Evolutionary conservation across 2,113 vertebrate genomes (phyloP).

Genomic region (Lagopus muta): DNA sequence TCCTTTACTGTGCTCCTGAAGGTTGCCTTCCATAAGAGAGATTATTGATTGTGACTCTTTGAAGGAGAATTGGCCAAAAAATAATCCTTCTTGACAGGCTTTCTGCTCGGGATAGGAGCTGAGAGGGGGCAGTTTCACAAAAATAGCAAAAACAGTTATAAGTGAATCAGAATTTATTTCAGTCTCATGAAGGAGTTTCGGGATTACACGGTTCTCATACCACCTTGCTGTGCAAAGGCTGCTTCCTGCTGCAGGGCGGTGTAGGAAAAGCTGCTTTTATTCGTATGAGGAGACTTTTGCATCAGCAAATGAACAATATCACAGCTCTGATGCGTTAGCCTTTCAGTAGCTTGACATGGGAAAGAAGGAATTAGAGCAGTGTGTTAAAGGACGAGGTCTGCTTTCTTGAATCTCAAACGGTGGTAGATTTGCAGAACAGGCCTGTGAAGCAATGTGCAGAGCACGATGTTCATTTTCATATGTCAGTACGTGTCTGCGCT

Average conservation of each 20-base stretch:
- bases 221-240: constrained; percentile 39
- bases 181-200: constrained; percentile 31
- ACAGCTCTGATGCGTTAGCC: background rate
- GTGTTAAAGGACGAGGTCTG: background rate
- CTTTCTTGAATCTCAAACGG: background rate
- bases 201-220: constrained; percentile 31
- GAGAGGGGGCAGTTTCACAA: constrained; percentile 34
- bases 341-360: background rate
- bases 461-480: background rate
- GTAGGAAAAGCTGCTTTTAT: constrained; percentile 41
- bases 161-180: constrained; percentile 53
- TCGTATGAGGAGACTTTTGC: constrained; percentile 18
- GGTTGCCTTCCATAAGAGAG: constrained; percentile 43
- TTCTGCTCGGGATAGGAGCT: constrained; percentile 45
- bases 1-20: constrained; percentile 12
- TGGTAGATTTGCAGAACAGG: background rate
- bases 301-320: background rate
- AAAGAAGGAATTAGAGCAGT: background rate
- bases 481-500: background rate
- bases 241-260: background rate
- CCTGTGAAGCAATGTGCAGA: background rate
- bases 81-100: constrained; percentile 63
- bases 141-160: constrained; percentile 49
- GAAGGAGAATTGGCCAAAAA: constrained; percentile 58
- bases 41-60: constrained; percentile 63